Evolutionary conservation across 2,113 vertebrate genomes (phyloP), one percentile per base, ranked within the genome.

Genomic region (Microtus montanus): DNA sequence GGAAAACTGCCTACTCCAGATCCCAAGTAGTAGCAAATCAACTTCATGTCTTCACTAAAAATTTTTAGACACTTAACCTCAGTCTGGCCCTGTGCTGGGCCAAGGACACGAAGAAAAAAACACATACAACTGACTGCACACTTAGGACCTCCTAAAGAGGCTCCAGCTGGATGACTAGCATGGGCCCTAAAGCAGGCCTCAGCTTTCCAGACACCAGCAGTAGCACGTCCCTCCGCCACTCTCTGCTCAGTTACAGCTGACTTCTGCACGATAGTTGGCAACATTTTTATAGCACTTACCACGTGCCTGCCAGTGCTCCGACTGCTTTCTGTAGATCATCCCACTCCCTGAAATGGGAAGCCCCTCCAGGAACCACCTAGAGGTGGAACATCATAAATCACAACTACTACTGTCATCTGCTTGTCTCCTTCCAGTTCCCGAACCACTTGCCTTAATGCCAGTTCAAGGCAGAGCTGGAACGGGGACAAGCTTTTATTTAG

Each of bases 191-290:
- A 52, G 54, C 54, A 94, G 64, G 35, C 22, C 44, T 44, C 28
- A 4, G 4, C 26, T 77, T 87, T 20, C 79, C 63, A 66, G 87
- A 87, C 47, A 87, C 24, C 14, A 49, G 70, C 30, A 89, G 13
- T 2, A 83, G 74, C 47, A 71, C 75, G 64, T 49, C 20, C 5
- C 74, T 28, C 44, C 75, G 85, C 14, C 38, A 82, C 30, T 64
- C 70, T n/a, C 89, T 86, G 63, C 64, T 75, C n/a, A 83, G 38
- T 54, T 54, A 86, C 4, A 68, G 73, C 74, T 93, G 44, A 80
- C 70, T 84, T 92, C 2, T 90, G 66, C 93, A 88, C 84, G 85
- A 49, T 66, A 91, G 83, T 38, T 92, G 79, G 83, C 91, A 96
- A 41, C 33, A 77, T 91, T 90, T 90, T 85, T 86, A 90, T 17